phyloP scores from a whole-genome alignment of 2,113 vertebrate species.

The Phyllostomus discolor region DNA sequence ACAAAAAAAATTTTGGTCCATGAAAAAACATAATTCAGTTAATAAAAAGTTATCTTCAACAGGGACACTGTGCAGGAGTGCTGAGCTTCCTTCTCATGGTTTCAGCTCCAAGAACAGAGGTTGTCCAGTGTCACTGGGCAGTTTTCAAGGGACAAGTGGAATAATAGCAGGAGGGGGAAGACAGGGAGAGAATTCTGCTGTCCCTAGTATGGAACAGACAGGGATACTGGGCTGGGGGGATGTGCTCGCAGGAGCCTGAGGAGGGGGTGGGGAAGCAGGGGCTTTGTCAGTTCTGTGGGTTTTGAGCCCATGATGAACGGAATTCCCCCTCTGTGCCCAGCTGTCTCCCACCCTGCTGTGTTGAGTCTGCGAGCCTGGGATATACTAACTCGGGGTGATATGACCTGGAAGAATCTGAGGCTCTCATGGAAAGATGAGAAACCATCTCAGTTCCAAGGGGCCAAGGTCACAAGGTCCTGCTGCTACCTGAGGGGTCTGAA shows the following conservation, averaged over 20 bases:
- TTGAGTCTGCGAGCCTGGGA: conserved; percentile 70
- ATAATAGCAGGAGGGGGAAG: conserved; percentile 24
- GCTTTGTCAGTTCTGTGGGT: conserved; percentile 69
- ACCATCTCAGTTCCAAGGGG: conserved; percentile 59
- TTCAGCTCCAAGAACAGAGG: conserved; percentile 64
- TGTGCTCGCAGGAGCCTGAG: conserved; percentile 74
- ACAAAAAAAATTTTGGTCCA: conserved; percentile 88
- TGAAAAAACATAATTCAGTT: conserved; percentile 79
- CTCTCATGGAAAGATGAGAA: conserved; percentile 66
- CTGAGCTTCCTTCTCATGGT: conserved; percentile 70
- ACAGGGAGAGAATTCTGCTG: background rate
- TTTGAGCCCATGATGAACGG: conserved; percentile 44
- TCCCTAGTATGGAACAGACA: conserved; percentile 13
- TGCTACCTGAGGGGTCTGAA: conserved; percentile 76
- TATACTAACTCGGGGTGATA: conserved; percentile 51
- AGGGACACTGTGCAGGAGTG: conserved; percentile 72
- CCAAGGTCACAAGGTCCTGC: conserved; percentile 60
- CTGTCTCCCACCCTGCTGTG: conserved; percentile 71
- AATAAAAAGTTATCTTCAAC: conserved; percentile 82
- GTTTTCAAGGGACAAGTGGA: conserved; percentile 23
- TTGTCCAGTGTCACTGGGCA: conserved; percentile 64
- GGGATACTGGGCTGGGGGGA: background rate
- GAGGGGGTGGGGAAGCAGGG: conserved; percentile 68
- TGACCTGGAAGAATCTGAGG: conserved; percentile 65
- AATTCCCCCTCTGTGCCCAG: conserved; percentile 52